Evolutionary conservation across 2,888 invertebrate species (phyloP).

Genomic region (Orchesella flavescens): DNA sequence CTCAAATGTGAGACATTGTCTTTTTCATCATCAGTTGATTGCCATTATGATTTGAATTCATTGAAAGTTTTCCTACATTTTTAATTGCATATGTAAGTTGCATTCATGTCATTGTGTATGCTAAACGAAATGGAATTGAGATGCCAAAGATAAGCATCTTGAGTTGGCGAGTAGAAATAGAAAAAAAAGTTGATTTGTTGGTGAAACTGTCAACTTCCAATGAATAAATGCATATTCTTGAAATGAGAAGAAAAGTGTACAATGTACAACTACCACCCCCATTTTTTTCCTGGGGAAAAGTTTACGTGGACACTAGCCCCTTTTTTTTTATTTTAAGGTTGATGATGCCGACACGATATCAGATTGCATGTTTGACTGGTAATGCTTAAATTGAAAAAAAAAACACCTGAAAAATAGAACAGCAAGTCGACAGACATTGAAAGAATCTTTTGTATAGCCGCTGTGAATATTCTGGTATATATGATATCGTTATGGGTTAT

Average conservation of each 20-base stretch:
- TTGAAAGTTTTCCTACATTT: no score
- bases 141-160: neutral
- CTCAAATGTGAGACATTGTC: no score
- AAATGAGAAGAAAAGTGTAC: neutral
- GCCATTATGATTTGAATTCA: no score
- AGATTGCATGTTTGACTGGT: constrained; percentile 52
- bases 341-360: constrained; percentile 39
- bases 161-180: neutral
- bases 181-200: neutral
- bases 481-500: no score
- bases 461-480: no score
- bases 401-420: constrained; percentile 32
- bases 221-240: neutral
- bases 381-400: constrained; percentile 56
- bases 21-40: no score
- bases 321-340: constrained; percentile 23
- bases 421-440: neutral
- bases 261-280: neutral
- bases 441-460: no score
- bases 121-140: no score
- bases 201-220: no score
- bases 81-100: no score
- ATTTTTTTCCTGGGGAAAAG: constrained; percentile 1
- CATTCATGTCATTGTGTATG: no score
- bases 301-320: neutral